These are phyloP conservation scores for Carassius auratus DNA, from an alignment of 2,113 vertebrate species.

Conservation along the genomic window DNA sequence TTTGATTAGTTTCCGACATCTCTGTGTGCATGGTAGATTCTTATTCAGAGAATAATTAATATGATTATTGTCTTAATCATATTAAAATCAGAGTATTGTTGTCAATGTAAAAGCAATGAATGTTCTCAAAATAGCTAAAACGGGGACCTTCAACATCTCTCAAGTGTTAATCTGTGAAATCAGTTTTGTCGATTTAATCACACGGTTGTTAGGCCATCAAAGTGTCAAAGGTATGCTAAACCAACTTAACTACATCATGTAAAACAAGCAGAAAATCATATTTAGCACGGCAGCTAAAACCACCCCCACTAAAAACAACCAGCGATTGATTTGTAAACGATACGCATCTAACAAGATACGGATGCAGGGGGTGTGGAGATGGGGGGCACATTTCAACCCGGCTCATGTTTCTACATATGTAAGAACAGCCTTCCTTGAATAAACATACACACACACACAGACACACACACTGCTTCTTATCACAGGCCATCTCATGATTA, in stretches of 20 bases:
- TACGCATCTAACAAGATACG: conserved; percentile 71
- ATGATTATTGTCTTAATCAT: too few species aligned
- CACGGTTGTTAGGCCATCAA: conserved; percentile 1
- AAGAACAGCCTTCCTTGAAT: conserved; percentile 62
- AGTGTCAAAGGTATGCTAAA: not conserved
- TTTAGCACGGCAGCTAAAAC: conserved; percentile 62
- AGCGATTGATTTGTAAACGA: conserved; percentile 81
- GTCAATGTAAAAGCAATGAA: not conserved
- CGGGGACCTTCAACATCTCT: conserved; percentile 6
- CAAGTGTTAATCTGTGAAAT: conserved; percentile 37
- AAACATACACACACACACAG: conserved; percentile 34
- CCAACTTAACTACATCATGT: conserved; percentile 40
- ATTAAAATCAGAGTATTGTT: too few species aligned
- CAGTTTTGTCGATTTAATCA: conserved; percentile 34
- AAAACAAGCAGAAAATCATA: conserved; percentile 73
- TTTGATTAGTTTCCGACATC: too few species aligned
- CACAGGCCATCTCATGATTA: conserved; percentile 49
- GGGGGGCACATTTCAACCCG: conserved; percentile 61
- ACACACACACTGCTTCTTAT: conserved; percentile 71
- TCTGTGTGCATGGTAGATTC: too few species aligned
- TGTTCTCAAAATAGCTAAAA: conserved; percentile 8
- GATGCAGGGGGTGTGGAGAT: conserved; percentile 62
- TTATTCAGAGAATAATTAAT: too few species aligned
- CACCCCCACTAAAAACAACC: conserved; percentile 51
- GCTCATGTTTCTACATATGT: conserved; percentile 70